Conservation (phyloP, 2,113 vertebrate species). For the Ochotona princeps region DNA sequence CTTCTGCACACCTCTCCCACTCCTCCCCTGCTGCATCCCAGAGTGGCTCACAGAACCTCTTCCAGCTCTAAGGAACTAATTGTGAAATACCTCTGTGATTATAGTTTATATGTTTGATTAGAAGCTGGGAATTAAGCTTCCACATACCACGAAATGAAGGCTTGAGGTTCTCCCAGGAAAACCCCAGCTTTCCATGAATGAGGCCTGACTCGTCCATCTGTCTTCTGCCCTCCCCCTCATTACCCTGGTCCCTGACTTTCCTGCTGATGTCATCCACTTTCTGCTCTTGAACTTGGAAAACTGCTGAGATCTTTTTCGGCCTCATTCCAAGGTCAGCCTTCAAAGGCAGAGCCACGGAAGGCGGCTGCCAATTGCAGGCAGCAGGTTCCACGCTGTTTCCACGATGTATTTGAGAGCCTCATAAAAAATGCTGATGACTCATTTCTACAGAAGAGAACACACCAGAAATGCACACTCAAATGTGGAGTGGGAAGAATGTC, state of each 20-base stretch:
- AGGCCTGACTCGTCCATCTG: slow-evolving; percentile 51
- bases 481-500: not conserved
- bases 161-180: slow-evolving; percentile 50
- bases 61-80: slow-evolving; percentile 67
- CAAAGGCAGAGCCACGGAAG: not conserved
- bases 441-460: not conserved
- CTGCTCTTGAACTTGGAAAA: slow-evolving; percentile 56
- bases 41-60: slow-evolving; percentile 30
- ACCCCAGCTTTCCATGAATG: slow-evolving; percentile 40
- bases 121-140: slow-evolving; percentile 68
- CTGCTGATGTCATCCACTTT: slow-evolving; percentile 61
- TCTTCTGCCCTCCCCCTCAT: not conserved
- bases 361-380: not conserved
- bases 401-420: not conserved
- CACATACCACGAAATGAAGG: slow-evolving; percentile 69
- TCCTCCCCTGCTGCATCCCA: not conserved
- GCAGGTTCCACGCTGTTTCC: not conserved
- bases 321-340: not conserved
- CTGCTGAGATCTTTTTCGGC: slow-evolving; percentile 53
- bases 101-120: slow-evolving; percentile 71
- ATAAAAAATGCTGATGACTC: not conserved
- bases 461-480: not conserved
- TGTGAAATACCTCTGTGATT: slow-evolving; percentile 73
- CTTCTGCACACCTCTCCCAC: too few relatives aligned
- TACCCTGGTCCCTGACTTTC: slow-evolving; percentile 21